Evolutionary conservation across 2,888 invertebrate species (phyloP).

Genomic region (Conomelus anceps): DNA sequence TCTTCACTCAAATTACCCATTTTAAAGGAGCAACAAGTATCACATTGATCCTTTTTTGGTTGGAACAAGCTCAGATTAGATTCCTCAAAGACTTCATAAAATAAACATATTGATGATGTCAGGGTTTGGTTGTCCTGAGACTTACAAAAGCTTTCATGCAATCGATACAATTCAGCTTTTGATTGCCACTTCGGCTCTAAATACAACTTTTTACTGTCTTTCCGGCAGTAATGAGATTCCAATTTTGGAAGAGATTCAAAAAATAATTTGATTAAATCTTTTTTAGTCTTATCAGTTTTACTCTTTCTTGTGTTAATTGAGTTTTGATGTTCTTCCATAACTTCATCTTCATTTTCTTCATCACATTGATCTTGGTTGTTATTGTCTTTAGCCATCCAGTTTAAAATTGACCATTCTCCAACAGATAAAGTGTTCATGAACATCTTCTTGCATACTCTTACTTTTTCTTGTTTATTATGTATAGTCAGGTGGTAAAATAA

Average conservation of each 20-base stretch:
- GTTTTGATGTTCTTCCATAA: not conserved
- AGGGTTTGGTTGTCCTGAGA: not conserved
- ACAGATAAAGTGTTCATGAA: not conserved
- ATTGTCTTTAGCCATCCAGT: not conserved
- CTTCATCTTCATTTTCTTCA: slow-evolving; percentile 3
- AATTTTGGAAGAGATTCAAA: slow-evolving; percentile 18
- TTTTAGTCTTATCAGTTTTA: not conserved
- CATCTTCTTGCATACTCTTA: slow-evolving; percentile 3
- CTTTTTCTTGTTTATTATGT: too few species aligned
- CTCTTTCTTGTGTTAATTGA: not conserved
- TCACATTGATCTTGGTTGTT: too few species aligned
- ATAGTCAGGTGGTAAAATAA: not conserved
- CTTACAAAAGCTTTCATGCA: not conserved
- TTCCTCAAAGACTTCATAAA: slow-evolving; percentile 3
- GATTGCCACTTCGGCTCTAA: slow-evolving; percentile 15
- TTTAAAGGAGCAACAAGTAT: not conserved
- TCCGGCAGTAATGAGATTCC: slow-evolving; percentile 11
- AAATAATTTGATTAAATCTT: slow-evolving; percentile 1
- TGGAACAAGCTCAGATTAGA: slow-evolving; percentile 3
- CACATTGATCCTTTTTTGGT: slow-evolving; percentile 15
- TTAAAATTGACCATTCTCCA: not conserved
- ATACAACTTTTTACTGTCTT: slow-evolving; percentile 12
- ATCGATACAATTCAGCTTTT: slow-evolving; percentile 9
- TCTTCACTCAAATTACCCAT: not conserved
- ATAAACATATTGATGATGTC: slow-evolving; percentile 1